phyloP scores from a whole-genome alignment of 2,888 invertebrate species.

The Polietes domitor region DNA sequence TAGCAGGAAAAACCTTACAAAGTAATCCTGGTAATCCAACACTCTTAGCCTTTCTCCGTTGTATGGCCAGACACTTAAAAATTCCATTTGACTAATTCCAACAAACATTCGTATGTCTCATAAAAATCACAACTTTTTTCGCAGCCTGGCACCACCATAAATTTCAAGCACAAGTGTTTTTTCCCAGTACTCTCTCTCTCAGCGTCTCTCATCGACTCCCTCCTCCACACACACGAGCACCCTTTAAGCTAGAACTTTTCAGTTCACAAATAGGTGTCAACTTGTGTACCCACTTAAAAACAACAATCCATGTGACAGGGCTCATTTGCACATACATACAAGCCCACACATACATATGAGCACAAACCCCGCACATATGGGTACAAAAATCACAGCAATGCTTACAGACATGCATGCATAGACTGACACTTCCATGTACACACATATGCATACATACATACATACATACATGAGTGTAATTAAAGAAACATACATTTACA shows the following conservation, averaged over 20 bases:
- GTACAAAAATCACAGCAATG: neutral
- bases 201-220: neutral
- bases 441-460: neutral
- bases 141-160: slow-evolving; percentile 19
- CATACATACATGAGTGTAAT: slow-evolving; percentile 2
- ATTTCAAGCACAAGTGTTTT: slow-evolving; percentile 24
- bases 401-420: slow-evolving; percentile 12
- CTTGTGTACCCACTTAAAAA: slow-evolving; percentile 32
- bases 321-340: slow-evolving; percentile 22
- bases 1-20: slow-evolving; percentile 25
- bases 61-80: slow-evolving; percentile 1
- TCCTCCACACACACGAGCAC: neutral
- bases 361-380: neutral
- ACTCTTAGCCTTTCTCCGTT: neutral
- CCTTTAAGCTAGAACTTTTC: slow-evolving; percentile 20
- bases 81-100: slow-evolving; percentile 25
- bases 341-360: neutral
- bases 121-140: slow-evolving; percentile 27
- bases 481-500: slow-evolving; percentile 6
- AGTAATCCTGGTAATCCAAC: slow-evolving; percentile 7
- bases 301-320: slow-evolving; percentile 26
- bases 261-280: slow-evolving; percentile 38
- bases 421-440: neutral
- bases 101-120: slow-evolving; percentile 11
- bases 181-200: neutral